Evolutionary conservation across 2,113 vertebrate genomes (phyloP), one percentile per base, ranked within the genome.

Genomic region (Neopipo cinnamomea): DNA sequence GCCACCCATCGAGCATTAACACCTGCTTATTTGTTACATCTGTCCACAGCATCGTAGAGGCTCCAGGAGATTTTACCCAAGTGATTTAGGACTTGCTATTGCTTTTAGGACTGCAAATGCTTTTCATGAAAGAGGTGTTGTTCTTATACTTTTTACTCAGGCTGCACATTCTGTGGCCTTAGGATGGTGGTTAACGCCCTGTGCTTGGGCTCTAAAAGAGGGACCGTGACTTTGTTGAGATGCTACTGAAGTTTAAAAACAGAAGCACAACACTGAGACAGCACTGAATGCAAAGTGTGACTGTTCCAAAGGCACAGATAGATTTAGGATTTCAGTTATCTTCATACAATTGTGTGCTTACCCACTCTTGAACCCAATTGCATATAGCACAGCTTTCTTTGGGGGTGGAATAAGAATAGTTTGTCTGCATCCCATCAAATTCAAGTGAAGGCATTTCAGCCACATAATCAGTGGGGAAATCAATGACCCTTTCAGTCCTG

Each of bases 21-120:
- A 93, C 88, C 86, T 95, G 92, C 68, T 94, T 94, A 50, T 81
- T 87, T 80, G 24, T 81, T 94, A 85, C 88, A 91, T 87, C 88
- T 96, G 88, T 41, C 73, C 66, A 30, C 49, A 84, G 74, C 73
- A 89, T 28, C 20, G 87, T 41, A 65, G 44, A 78, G 28, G 17
- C 24, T 92, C 72, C 59, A 80, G 44, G 84, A 90, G 74, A 81
- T 76, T 78, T 82, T 75, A 70, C 61, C 31, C 73, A 50, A 82
- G 73, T 20, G 52, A 41, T 78, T 78, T 61, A 47, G 61, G 53
- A 46, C 18, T 94, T 81, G 41, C 7, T 39, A 1, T 42, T n/a
- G n/a, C n/a, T n/a, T n/a, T n/a, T n/a, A n/a, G 50, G 21, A 23
- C 28, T 71, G 44, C 55, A 78, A 93, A 39, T 67, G 42, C 8